Evolutionary conservation across 2,888 invertebrate genomes (phyloP), one percentile per base, ranked within the genome.

Genomic region (Hirtodrosophila histrioides): DNA sequence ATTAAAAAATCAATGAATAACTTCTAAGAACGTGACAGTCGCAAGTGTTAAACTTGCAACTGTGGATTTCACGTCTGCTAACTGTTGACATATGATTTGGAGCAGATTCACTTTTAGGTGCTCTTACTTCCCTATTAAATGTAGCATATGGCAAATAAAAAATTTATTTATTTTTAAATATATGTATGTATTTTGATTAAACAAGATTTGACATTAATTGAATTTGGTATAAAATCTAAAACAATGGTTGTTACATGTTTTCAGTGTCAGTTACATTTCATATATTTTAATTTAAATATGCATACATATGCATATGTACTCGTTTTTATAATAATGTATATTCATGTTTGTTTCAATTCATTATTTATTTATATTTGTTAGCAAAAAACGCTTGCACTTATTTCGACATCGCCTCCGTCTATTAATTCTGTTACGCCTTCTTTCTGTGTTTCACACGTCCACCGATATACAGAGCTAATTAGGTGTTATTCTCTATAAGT

Each of bases 171-270:
- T 69, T 44, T 48, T 33, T 43, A 48, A 27, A 27, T 63, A 48
- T 53, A 71, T 67, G 41, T 62, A 64, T 72, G 40, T 64, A 65
- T 41, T 56, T 39, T 70, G 51, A 54, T 67, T 65, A 62, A 79
- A 75, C 66, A 69, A 78, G 79, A 57, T 67, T 68, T 78, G 71
- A 83, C 83, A 70, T 64, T 68, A 71, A 78, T 77, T 81, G 66
- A 78, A 75, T 83, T 88, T 86, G 77, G 88, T 83, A 88, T 88
- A 84, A 88, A 83, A 88, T 88, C 86, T 87, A 86, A 83, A 84
- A 88, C 86, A 81, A 78, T 81, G 68, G 54, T 39, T 55, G 35
- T 78, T 75, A 56, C 74, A 73, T 27, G 61, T 54, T 41, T 56
- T 41, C 35, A 53, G 36, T 63, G 57, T 57, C 46, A 75, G 51